phyloP scores from a whole-genome alignment of 1,140 invertebrate species.

The Euschistus heros region DNA sequence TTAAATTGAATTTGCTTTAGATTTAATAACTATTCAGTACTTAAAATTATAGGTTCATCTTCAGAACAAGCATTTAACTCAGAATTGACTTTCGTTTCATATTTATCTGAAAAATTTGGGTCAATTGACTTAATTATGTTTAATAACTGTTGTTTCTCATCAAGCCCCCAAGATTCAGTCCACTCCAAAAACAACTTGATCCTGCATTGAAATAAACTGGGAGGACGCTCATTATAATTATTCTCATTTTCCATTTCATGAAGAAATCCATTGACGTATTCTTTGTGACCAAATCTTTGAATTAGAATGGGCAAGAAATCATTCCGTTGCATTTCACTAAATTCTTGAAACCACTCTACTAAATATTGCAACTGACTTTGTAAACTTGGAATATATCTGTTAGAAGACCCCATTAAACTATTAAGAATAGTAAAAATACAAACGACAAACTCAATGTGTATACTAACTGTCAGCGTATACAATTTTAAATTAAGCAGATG shows the following conservation, averaged over 20 bases:
- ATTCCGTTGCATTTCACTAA: conserved; percentile 72
- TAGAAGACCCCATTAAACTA: conserved; percentile 10
- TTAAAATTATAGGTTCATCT: background rate
- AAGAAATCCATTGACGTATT: conserved; percentile 61
- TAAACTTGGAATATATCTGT: conserved; percentile 27
- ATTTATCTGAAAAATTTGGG: conserved; percentile 55
- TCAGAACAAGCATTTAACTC: background rate
- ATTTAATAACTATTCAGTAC: no score
- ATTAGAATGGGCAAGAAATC: conserved; percentile 71
- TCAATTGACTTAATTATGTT: conserved; percentile 57
- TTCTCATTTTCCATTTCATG: conserved; percentile 52
- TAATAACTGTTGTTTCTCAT: conserved; percentile 58
- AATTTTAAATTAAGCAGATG: no score
- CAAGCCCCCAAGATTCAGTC: conserved; percentile 67
- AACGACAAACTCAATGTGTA: no score
- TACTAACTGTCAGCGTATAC: no score
- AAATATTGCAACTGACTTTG: conserved; percentile 65
- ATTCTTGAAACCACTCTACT: conserved; percentile 77
- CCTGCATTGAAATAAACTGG: conserved; percentile 77
- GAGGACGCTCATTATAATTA: conserved; percentile 54
- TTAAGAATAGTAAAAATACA: no score
- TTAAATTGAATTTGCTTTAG: no score
- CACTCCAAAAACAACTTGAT: conserved; percentile 81
- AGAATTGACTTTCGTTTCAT: conserved; percentile 43
- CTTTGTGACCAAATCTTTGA: conserved; percentile 47